Conservation (phyloP, 2,113 vertebrate genomes). For the Lucifuga dentata region DNA sequence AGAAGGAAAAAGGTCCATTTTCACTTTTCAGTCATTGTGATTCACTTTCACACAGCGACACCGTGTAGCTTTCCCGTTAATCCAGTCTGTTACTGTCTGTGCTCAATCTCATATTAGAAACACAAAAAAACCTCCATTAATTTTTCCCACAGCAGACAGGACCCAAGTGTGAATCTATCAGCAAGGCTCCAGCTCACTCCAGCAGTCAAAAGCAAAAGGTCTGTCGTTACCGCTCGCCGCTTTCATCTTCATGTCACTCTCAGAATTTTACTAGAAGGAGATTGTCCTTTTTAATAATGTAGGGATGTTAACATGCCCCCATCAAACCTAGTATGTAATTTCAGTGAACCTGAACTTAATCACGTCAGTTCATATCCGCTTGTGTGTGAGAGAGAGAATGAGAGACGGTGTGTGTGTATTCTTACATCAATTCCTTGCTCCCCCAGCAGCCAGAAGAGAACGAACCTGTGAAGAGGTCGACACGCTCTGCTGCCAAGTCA, state of each 20-base stretch:
- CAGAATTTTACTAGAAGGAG: slow-evolving; percentile 20
- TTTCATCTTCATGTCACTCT: slow-evolving; percentile 34
- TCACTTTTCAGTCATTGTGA: too few relatives aligned
- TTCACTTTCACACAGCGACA: too few relatives aligned
- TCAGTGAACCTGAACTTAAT: slow-evolving; percentile 44
- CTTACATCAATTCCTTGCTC: slow-evolving; percentile 50
- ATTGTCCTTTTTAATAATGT: slow-evolving; percentile 43
- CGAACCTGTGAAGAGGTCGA: slow-evolving; percentile 70
- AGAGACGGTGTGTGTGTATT: slow-evolving; percentile 30
- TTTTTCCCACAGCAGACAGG: slow-evolving; percentile 21
- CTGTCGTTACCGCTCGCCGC: slow-evolving; percentile 30
- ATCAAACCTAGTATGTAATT: slow-evolving; percentile 66
- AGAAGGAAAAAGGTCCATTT: slow-evolving; percentile 73
- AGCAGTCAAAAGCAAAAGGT: slow-evolving; percentile 70
- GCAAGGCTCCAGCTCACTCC: slow-evolving; percentile 17
- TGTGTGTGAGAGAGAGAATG: slow-evolving; percentile 2
- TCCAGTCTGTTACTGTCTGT: too few relatives aligned
- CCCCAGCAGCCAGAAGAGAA: slow-evolving; percentile 69
- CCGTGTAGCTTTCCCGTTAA: too few relatives aligned
- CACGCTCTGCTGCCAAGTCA: slow-evolving; percentile 73
- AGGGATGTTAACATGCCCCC: slow-evolving; percentile 44
- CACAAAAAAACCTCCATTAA: too few relatives aligned
- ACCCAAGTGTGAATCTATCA: not conserved
- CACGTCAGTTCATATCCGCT: slow-evolving; percentile 11
- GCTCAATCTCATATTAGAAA: too few relatives aligned